These are phyloP conservation scores for Busseola fusca DNA, from an alignment of 2,888 invertebrate species.

Conservation along the genomic window DNA sequence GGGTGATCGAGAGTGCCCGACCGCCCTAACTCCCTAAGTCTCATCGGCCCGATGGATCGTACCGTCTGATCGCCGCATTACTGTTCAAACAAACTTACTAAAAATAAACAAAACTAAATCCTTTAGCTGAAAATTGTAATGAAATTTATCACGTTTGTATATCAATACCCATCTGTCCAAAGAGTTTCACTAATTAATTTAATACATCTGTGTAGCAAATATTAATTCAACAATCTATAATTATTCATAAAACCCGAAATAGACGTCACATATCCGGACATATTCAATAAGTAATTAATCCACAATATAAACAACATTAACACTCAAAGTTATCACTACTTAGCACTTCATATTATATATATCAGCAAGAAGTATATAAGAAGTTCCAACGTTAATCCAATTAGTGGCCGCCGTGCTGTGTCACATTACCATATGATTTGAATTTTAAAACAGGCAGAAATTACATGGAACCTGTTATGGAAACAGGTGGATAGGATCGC, in stretches of 20 bases:
- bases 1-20: no score
- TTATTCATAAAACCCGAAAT: background rate
- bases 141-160: no score
- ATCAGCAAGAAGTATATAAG: conserved; percentile 33
- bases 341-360: conserved; percentile 62
- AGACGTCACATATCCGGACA: background rate
- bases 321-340: conserved; percentile 60
- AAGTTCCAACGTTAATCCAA: conserved; percentile 78
- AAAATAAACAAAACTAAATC: background rate
- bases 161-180: no score
- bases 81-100: background rate
- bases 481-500: conserved; percentile 67
- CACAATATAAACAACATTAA: conserved; percentile 33
- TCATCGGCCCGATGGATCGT: no score
- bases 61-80: no score
- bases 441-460: conserved; percentile 82
- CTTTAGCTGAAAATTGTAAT: background rate
- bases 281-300: conserved; percentile 15
- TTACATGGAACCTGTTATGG: conserved; percentile 73
- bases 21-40: no score
- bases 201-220: no score
- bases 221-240: background rate
- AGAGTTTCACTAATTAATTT: no score
- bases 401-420: conserved; percentile 77
- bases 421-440: conserved; percentile 85